Conservation (phyloP, 1,140 invertebrate species). For the Cheumatopsyche charites region DNA sequence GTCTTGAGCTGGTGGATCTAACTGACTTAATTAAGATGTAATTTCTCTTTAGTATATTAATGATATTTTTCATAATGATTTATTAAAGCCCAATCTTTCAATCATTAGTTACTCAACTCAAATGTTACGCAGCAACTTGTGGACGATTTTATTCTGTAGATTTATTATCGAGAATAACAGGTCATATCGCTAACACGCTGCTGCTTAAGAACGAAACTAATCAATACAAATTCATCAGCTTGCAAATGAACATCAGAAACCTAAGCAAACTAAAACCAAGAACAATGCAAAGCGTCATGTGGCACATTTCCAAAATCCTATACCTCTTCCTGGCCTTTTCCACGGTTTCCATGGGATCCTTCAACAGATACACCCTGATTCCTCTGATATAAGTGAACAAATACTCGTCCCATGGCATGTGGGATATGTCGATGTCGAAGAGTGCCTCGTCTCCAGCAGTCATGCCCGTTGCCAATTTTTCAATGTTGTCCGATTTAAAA, state of each 20-base stretch:
- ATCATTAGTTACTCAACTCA: no score
- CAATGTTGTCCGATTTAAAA: conserved; percentile 72
- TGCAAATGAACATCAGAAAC: conserved; percentile 13
- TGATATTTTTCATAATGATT: no score
- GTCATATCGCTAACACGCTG: no score
- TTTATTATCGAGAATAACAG: no score
- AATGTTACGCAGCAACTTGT: no score
- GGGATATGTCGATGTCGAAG: conserved; percentile 65
- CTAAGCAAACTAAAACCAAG: conserved; percentile 13
- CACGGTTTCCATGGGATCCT: conserved; percentile 64
- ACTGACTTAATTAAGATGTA: no score
- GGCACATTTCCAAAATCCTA: conserved; percentile 10
- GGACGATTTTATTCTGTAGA: no score
- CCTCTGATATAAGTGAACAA: conserved; percentile 65
- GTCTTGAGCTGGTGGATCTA: no score
- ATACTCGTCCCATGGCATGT: conserved; percentile 67
- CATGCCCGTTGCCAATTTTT: conserved; percentile 56
- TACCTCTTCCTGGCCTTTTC: conserved; percentile 50
- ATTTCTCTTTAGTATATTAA: no score
- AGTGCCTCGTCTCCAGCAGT: conserved; percentile 62
- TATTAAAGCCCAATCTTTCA: no score
- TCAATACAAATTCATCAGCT: conserved; percentile 12
- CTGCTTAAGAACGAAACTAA: neutral
- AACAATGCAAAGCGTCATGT: conserved; percentile 34
- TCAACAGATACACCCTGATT: conserved; percentile 64